These are phyloP conservation scores for Ursus arctos DNA, from an alignment of 2,113 vertebrate species.

Conservation along the genomic window DNA sequence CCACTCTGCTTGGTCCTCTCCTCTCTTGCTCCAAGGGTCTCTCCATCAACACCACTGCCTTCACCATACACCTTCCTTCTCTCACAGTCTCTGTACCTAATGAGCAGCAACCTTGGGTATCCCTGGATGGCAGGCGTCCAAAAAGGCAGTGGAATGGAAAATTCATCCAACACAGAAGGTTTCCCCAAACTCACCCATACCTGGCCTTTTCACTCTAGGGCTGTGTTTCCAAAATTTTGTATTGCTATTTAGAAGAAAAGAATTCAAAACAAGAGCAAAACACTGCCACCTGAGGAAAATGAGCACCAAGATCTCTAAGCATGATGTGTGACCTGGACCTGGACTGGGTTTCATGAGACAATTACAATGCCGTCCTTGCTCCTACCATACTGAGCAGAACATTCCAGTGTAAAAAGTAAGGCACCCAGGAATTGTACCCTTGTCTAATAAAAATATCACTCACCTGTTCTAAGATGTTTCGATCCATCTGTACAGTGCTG, in stretches of 20 bases:
- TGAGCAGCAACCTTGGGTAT: fast-evolving
- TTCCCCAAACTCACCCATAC: no score
- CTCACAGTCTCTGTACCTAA: fast-evolving
- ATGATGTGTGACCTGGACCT: fast-evolving
- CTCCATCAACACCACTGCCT: background rate
- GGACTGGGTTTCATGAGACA: background rate
- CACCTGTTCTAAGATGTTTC: background rate
- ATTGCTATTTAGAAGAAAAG: background rate
- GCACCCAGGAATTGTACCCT: no score
- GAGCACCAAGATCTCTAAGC: background rate
- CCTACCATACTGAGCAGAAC: background rate
- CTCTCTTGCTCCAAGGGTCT: fast-evolving
- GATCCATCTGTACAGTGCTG: fast-evolving
- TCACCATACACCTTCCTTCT: no score
- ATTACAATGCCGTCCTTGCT: fast-evolving
- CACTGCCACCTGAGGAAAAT: fast-evolving
- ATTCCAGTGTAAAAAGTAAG: background rate
- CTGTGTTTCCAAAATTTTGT: background rate
- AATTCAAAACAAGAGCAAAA: background rate
- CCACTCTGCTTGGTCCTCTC: fast-evolving
- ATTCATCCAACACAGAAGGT: fast-evolving
- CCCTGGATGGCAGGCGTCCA: fast-evolving
- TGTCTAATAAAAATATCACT: no score
- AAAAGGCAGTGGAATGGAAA: background rate
- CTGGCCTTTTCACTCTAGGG: background rate